phyloP scores from a whole-genome alignment of 64 coral and sea anemone genomes.

The Trachythela sp. region DNA sequence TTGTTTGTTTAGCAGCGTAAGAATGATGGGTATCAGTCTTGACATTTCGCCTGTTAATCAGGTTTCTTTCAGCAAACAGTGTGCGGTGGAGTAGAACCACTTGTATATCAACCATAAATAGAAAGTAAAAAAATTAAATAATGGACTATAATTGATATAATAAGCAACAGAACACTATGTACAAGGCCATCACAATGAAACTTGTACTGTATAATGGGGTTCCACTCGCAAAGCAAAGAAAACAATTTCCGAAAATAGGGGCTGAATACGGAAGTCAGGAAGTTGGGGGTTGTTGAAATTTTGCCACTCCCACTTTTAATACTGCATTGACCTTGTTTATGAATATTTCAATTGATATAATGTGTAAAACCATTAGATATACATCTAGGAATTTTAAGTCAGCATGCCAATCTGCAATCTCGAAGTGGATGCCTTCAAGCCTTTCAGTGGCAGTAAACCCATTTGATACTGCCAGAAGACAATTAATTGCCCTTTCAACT shows the following conservation, averaged over 20 bases:
- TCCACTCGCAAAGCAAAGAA: too few relatives aligned
- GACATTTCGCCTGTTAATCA: neutral
- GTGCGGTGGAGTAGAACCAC: neutral
- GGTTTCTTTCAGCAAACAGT: neutral
- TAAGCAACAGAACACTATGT: too few relatives aligned
- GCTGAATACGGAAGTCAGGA: too few relatives aligned
- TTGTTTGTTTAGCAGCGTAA: neutral
- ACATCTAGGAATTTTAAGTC: neutral
- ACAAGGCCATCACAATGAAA: too few relatives aligned
- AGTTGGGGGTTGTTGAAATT: too few relatives aligned
- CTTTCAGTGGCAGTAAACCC: neutral
- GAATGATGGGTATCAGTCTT: neutral
- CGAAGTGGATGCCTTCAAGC: neutral
- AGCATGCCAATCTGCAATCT: constrained; percentile 5
- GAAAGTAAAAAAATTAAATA: neutral
- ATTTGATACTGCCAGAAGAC: neutral
- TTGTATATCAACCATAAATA: neutral
- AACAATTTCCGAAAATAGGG: too few relatives aligned
- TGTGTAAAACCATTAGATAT: neutral
- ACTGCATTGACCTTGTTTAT: too few relatives aligned
- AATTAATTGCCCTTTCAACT: neutral
- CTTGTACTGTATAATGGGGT: too few relatives aligned
- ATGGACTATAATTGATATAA: neutral
- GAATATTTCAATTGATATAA: neutral
- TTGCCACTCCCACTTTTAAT: too few relatives aligned